Conservation (phyloP, 2,888 invertebrate genomes). For the Aleiodes testaceus region DNA sequence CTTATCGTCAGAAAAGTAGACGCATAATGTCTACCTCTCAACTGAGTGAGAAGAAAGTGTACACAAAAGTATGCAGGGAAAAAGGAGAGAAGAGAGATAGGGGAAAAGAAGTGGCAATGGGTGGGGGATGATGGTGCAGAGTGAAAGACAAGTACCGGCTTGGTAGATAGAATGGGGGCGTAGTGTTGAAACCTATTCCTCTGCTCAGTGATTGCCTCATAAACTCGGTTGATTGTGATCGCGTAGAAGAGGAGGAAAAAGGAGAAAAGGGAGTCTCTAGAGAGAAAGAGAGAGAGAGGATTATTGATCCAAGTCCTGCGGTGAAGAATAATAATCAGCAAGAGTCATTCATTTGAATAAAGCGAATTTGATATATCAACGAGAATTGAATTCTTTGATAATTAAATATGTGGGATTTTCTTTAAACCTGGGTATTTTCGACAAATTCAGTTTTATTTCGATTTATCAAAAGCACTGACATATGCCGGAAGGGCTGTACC, state of each 20-base stretch:
- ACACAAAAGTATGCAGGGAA: not conserved
- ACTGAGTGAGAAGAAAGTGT: slow-evolving; percentile 32
- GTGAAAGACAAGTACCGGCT: slow-evolving; percentile 19
- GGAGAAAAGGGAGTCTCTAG: slow-evolving; percentile 41
- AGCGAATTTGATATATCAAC: slow-evolving; percentile 32
- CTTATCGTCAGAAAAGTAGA: slow-evolving; percentile 53
- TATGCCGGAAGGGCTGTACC: not conserved
- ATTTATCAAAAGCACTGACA: not conserved
- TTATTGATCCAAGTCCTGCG: slow-evolving; percentile 50
- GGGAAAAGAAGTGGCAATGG: not conserved
- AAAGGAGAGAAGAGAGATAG: not conserved
- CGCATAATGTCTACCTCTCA: slow-evolving; percentile 52
- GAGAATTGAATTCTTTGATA: not conserved
- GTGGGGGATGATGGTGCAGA: slow-evolving; percentile 8
- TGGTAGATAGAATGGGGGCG: slow-evolving; percentile 39
- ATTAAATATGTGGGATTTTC: no score
- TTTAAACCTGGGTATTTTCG: not conserved
- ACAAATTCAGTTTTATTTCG: slow-evolving; percentile 33
- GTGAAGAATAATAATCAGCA: slow-evolving; percentile 18
- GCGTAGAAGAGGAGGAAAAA: slow-evolving; percentile 34
- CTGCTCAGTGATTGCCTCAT: slow-evolving; percentile 58
- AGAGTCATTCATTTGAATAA: no score
- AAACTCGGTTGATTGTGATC: slow-evolving; percentile 61
- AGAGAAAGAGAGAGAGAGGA: slow-evolving; percentile 11
- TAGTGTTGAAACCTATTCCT: slow-evolving; percentile 53